Base-by-base conservation (phyloP, 2,888 invertebrate genomes). In the Tipula vernalis region DNA sequence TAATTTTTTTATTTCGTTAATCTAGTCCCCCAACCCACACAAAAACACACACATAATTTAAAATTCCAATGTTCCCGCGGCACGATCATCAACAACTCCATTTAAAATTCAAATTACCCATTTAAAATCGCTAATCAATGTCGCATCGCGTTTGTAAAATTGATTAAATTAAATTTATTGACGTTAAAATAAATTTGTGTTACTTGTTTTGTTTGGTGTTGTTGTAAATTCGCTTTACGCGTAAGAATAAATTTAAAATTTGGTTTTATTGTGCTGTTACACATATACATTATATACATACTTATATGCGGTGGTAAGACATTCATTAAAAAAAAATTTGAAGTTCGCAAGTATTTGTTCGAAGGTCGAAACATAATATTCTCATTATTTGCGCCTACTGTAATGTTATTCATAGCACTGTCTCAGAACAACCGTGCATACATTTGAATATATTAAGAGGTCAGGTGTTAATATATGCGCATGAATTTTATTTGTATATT, bases 101-200 rank as follows among this genome's bases (percentile, higher is more conserved):
- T 71, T 71, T 71, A 71, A 71, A 71, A 71, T 71, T 71, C 71
- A 71, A 71, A 71, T 71, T 71, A 71, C 71, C 71, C 71, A 71
- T 71, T 71, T 71, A 71, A 71, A 71, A 71, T 71, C 71, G 71
- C 71, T 71, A 71, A 71, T 71, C 71, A 71, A 71, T 71, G 71
- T 71, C 71, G 71, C 71, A 71, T 71, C 71, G 71, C 71, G 71
- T 71, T 71, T 71, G 71, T 71, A 71, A 71, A 71, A 71, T 71
- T 71, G 71, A 71, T 71, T 71, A 71, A 28, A 71, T 71, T 71
- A 71, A 71, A 71, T 71, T 71, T 71, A 71, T 71, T 71, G 71
- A 71, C 71, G 71, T 71, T 71, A 71, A 71, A 71, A 71, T 71
- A 28, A 28, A 28, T 28, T 18, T 28, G 28, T 28, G 28, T 28